A percentile compares a stretch with the other conserved stretches of the same genome.
phyloP scores from a whole-genome alignment of 2,888 invertebrate genomes.

The Agriopis marginaria region DNA sequence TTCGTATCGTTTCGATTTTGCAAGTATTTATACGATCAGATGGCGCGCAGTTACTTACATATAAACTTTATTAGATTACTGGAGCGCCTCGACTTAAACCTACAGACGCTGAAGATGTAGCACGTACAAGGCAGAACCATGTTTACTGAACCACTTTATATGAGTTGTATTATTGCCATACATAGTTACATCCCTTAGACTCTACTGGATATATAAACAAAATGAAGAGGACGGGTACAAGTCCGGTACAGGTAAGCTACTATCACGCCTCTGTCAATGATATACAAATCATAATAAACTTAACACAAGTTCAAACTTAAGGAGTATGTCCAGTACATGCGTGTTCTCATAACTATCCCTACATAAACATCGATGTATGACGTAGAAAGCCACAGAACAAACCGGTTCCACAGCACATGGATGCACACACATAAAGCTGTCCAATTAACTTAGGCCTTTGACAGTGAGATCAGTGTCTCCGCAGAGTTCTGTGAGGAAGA shows the following conservation, averaged over 20 bases:
- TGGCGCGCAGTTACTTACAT: constrained; percentile 10
- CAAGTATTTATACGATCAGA: constrained; percentile 6
- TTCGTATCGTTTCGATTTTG: constrained; percentile 8
- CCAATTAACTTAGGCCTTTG: constrained; percentile 80
- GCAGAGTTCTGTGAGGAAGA: constrained; percentile 54
- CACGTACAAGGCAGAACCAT: constrained; percentile 15
- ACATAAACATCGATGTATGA: constrained; percentile 75
- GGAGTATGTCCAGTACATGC: constrained; percentile 49
- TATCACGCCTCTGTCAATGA: constrained; percentile 74
- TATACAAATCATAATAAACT: constrained; percentile 82
- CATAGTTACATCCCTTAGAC: constrained; percentile 49
- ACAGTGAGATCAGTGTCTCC: constrained; percentile 72
- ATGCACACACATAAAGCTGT: constrained; percentile 75
- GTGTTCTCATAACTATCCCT: constrained; percentile 67
- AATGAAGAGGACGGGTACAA: constrained; percentile 68
- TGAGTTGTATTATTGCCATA: constrained; percentile 35
- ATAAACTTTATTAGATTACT: constrained; percentile 21
- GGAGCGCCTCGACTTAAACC: background rate
- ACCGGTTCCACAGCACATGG: constrained; percentile 80
- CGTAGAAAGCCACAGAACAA: constrained; percentile 77
- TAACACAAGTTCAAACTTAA: constrained; percentile 66
- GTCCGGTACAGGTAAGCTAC: constrained; percentile 66
- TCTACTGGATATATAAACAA: constrained; percentile 59
- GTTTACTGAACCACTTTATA: constrained; percentile 26
- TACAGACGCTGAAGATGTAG: constrained; percentile 18